Evolutionary conservation across 64 coral and sea anemone genomes (phyloP).

Genomic region (Porites australiensis): DNA sequence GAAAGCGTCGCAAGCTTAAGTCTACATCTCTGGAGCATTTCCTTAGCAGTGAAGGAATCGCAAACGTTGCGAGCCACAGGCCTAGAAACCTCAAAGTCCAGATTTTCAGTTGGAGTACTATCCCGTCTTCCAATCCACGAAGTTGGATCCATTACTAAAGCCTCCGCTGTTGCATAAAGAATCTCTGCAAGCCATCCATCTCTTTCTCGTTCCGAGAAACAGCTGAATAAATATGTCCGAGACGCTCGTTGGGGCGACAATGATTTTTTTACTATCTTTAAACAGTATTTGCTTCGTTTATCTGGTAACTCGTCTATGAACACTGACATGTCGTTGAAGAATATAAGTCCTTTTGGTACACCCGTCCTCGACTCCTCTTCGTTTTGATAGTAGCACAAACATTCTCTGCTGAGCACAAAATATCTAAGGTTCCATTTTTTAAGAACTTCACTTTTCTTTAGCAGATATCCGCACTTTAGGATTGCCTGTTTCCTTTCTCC

Average conservation of each 20-base stretch:
- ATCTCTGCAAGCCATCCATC: constrained; percentile 87
- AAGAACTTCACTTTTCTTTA: constrained; percentile 84
- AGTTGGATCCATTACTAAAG: constrained; percentile 51
- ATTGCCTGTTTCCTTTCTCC: not conserved
- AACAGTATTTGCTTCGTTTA: constrained; percentile 74
- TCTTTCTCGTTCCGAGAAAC: constrained; percentile 74
- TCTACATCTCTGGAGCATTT: too few species aligned
- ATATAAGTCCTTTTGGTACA: constrained; percentile 80
- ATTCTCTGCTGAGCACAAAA: constrained; percentile 88
- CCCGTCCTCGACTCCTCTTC: constrained; percentile 66
- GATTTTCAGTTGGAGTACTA: too few species aligned
- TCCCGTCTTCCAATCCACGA: constrained; percentile 24
- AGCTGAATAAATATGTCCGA: constrained; percentile 66
- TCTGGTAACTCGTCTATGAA: constrained; percentile 70
- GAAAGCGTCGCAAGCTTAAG: too few species aligned
- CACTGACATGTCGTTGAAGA: constrained; percentile 93
- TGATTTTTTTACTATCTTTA: constrained; percentile 77
- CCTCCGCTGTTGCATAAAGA: constrained; percentile 79
- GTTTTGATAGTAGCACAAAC: constrained; percentile 80
- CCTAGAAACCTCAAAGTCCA: too few species aligned
- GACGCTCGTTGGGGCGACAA: constrained; percentile 8
- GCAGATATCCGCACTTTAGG: constrained; percentile 77
- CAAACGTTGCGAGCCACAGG: too few species aligned
- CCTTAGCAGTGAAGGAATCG: too few species aligned
- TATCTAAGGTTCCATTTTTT: constrained; percentile 93